Evolutionary conservation across 2,888 invertebrate genomes (phyloP), one percentile per base, ranked within the genome.

Genomic region (Sarcophaga caerulescens): DNA sequence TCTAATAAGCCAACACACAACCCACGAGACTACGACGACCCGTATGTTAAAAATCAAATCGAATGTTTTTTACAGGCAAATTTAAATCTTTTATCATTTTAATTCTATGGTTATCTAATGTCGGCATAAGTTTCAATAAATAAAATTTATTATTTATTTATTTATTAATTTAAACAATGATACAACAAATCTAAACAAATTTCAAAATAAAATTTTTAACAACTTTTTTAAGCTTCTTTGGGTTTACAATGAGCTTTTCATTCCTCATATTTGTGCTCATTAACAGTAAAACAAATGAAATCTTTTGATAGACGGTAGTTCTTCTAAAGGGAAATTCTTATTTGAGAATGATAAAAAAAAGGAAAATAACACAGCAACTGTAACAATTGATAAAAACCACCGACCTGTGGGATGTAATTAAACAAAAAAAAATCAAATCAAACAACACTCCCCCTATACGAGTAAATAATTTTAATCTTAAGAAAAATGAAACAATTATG

Each of bases 271-370:
- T 73, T 66, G 68, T 21, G 17, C 60, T 47, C 74, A 21, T 12
- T 45, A 63, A 44, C 25, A 2, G 60, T 25, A 47, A 76, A 77
- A 62, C 66, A 85, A 74, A 73, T 59, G 63, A 57, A 69, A 73
- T 23, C 77, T 69, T 63, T 77, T 74, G 69, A 74, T 60, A 62
- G 19, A 81, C 78, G 85, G 74, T 25, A 52, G 4, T 35, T 35
- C 23, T 81, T 75, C 69, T 73, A 81, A 85, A 65, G 73, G 74
- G 65, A 60, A 35, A 57, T 23, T 74, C 60, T 52, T 25, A 73
- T 25, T 12, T 23, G 14, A 71, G 35, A 80, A 77, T 59, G 66
- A 69, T 69, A 76, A 81, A 3, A 8, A 12, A 68, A 83, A 45
- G n/a, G 12, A 44, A 19, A 60, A 5, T 35, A 57, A 47, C 17